Evolutionary conservation across 30 jellyfish, hydroid and myxozoan genomes (phyloP), one percentile per base, ranked within the genome.

Genomic region (Sanderia malayensis): DNA sequence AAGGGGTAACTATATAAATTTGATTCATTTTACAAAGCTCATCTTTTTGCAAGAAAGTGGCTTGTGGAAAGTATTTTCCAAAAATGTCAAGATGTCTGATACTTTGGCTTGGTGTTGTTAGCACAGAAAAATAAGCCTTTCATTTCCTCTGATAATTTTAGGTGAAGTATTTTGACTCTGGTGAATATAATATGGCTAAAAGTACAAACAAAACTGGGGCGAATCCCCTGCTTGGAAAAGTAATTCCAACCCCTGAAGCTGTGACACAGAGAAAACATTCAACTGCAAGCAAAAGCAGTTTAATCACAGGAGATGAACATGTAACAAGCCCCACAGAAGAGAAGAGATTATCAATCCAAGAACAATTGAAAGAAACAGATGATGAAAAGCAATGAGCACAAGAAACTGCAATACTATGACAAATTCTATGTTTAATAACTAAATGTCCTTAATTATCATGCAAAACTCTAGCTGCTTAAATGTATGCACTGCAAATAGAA

Each of bases 141-240:
- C n/a, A n/a, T n/a, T n/a, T n/a, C n/a, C n/a, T n/a, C n/a, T n/a
- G n/a, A n/a, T n/a, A n/a, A 15, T 68, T 46, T 10, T 46, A 90
- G 96, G 98, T 82, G 15, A 90, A 84, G 60, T 90, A 90, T 60
- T 90, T 90, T 79, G 98, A 90, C 61, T 80, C 95, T 49, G 98
- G 98, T 9, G 98, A 90, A 55, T 90, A 90, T 74, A 79, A 77
- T 59, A 80, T 90, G 90, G 96, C 95, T 49, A 84, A 84, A 30
- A 90, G 98, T 58, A 73, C 86, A 27, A 83, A 63, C 61, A 72
- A 84, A 63, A 83, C 85, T 23, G 94, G 86, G 20, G 86, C 92
- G 19, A 76, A 80, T 32, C 85, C 93, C 4, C 67, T 77, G 4
- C 81, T 80, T 68, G 98, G 98, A 8, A 90, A 90, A 45, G 98